phyloP scores from a whole-genome alignment of 2,797 vertebrate species.

The Schizothorax lantsangensis region DNA sequence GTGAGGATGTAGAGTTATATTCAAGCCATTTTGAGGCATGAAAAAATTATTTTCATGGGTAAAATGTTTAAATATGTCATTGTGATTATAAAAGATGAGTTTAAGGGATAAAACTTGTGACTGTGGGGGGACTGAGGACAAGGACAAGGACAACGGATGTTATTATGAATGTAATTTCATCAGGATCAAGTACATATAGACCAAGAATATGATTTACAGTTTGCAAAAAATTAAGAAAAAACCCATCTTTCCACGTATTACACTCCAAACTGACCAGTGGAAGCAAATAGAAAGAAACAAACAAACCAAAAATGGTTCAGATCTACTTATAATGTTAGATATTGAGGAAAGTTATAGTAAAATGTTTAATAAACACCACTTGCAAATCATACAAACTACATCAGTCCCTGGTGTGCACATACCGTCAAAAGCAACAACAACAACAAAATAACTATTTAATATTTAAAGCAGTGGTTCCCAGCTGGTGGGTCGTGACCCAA shows the following conservation, averaged over 20 bases:
- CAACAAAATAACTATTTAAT: slow-evolving; percentile 33
- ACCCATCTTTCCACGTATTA: background rate
- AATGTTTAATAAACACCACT: background rate
- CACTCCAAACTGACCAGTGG: background rate
- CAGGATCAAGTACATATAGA: background rate
- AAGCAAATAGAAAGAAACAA: background rate
- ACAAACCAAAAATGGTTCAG: background rate
- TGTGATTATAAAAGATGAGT: background rate
- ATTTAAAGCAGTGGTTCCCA: slow-evolving; percentile 39
- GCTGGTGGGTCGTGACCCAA: slow-evolving; percentile 8
- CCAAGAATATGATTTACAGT: background rate
- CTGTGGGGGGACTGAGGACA: background rate
- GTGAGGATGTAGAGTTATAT: background rate
- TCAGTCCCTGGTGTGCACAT: slow-evolving; percentile 14
- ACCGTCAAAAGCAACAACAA: slow-evolving; percentile 35
- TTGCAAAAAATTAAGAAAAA: background rate
- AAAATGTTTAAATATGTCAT: background rate
- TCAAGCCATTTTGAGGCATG: background rate
- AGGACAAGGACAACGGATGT: background rate
- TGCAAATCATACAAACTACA: slow-evolving; percentile 7
- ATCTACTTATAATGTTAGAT: slow-evolving; percentile 6
- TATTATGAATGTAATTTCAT: background rate
- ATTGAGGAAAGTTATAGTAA: background rate
- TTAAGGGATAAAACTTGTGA: background rate
- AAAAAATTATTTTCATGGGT: background rate